Conservation (phyloP, 2,113 vertebrate genomes). For the Numenius arquata region DNA sequence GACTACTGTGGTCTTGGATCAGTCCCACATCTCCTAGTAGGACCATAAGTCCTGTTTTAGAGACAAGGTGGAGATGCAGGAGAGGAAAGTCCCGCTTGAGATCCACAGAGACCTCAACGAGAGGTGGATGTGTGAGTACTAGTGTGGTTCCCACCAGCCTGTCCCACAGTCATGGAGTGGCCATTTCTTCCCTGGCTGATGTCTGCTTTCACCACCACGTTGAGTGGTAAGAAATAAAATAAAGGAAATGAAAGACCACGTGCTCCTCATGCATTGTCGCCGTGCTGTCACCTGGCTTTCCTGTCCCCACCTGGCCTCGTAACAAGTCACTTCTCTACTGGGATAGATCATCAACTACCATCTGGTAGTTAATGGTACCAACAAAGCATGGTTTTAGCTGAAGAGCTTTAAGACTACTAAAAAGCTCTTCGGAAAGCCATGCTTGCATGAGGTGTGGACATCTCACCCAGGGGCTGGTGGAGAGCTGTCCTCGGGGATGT, state of each 20-base stretch:
- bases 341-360: neutral
- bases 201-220: rapidly evolving
- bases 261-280: rapidly evolving
- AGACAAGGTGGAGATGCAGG: neutral
- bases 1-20: neutral
- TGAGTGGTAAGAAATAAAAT: neutral
- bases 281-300: neutral
- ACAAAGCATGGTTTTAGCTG: neutral
- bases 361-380: too few relatives aligned
- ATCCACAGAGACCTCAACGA: neutral
- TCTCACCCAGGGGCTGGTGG: rapidly evolving
- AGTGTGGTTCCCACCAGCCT: neutral
- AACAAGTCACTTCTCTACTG: neutral
- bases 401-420: rapidly evolving
- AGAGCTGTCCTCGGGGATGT: neutral
- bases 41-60: neutral
- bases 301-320: neutral
- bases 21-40: neutral
- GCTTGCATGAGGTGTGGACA: rapidly evolving
- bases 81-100: neutral
- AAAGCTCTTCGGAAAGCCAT: neutral
- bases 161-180: neutral
- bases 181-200: neutral
- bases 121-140: neutral
- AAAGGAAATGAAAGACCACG: neutral